Base-by-base conservation (phyloP, 2,888 invertebrate species). In the Neoitamus cyanurus region DNA sequence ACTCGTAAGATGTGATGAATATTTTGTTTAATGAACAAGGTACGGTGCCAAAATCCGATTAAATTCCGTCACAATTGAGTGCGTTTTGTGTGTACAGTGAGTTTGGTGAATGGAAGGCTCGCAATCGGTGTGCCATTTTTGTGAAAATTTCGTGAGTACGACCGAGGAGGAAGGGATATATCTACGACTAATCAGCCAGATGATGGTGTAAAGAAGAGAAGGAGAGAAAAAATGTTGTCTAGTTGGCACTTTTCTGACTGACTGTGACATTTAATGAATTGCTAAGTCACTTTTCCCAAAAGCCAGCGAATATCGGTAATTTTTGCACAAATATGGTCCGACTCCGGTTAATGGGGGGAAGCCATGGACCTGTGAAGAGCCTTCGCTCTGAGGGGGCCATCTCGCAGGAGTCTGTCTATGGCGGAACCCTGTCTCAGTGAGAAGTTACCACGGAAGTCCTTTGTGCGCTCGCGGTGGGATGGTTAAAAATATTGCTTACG, bases 1-100 rank as follows among this genome's bases (percentile, higher is more conserved):
- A 87, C 85, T 88, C 87, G 86, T 88, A 87, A 87, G 88, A 88
- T 88, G 88, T 88, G 88, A 88, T 88, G 88, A 87, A 86, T 87
- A 87, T 88, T 87, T 87, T 86, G 86, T 84, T 86, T 85, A 88
- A 87, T 87, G 87, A 87, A 86, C 87, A 88, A 88, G 88, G 88
- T 88, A 87, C 83, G 48, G 69, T 37, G 30, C 11, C 9, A 78
- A 48, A 46, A 46, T 69, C 13, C 36, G 37, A 69, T 36, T 31
- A 7, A 6, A 42, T 42, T 73, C 20, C 42, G n/a, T 6, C 46
- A 15, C 48, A 37, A 36, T 69, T 34, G 34, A 69, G 37, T 75
- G 82, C 69, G 42, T 69, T 9, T 11, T 25, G 31, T 20, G 28
- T 28, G 82, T 36, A 37, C 46, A 69, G 58, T 82, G 48, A 20